Conservation (phyloP, 2,113 vertebrate species). For the Euleptes europaea region DNA sequence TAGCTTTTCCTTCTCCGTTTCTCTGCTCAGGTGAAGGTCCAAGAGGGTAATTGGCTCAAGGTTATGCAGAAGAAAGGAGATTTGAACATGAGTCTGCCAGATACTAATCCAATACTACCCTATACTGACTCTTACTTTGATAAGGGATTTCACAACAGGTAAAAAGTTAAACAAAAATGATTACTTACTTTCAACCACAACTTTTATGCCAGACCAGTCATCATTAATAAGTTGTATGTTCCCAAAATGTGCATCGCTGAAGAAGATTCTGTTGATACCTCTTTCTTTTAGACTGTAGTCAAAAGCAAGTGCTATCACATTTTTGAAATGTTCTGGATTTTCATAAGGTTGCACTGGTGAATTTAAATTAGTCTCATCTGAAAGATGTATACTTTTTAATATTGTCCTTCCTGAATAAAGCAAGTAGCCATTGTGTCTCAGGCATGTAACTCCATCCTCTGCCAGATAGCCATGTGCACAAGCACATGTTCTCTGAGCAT, state of each 20-base stretch:
- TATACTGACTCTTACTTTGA: too few species aligned
- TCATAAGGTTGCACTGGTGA: conserved; percentile 93
- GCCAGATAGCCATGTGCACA: conserved; percentile 94
- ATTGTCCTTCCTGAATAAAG: conserved; percentile 96
- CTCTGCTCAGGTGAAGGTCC: too few species aligned
- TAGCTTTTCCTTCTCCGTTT: too few species aligned
- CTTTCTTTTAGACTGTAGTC: conserved; percentile 86
- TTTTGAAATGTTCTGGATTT: conserved; percentile 92
- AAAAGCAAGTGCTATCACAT: conserved; percentile 91
- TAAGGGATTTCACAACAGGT: not conserved
- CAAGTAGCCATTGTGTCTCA: conserved; percentile 93
- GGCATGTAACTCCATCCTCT: conserved; percentile 87
- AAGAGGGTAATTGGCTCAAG: too few species aligned
- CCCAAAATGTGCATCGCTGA: conserved; percentile 94
- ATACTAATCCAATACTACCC: too few species aligned
- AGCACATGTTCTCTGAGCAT: conserved; percentile 84
- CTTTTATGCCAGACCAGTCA: conserved; percentile 88
- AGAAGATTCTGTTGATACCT: conserved; percentile 94
- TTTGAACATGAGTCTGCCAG: too few species aligned
- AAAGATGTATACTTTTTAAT: conserved; percentile 95
- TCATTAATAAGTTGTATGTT: conserved; percentile 97
- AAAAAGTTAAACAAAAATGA: not conserved
- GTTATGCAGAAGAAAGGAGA: too few species aligned
- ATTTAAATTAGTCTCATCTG: conserved; percentile 94
- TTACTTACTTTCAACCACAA: conserved; percentile 93